These are phyloP conservation scores for Neodiprion pinetum DNA, from an alignment of 1,140 invertebrate genomes.

Conservation along the genomic window DNA sequence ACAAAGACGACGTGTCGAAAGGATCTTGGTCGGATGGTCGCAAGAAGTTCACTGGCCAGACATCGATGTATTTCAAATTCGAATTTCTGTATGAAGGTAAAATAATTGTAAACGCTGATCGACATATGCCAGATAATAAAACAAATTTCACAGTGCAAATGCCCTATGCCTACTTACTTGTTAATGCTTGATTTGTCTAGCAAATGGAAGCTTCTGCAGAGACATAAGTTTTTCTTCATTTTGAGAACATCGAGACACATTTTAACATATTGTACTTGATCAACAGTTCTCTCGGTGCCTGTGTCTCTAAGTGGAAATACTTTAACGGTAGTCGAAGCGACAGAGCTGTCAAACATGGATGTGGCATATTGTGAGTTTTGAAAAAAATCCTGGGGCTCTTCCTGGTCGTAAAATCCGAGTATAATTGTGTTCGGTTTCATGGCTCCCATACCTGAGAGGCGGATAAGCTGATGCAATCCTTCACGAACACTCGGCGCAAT, in stretches of 20 bases:
- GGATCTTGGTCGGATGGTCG: slow-evolving; percentile 77
- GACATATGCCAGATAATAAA: no score
- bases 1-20: slow-evolving; percentile 88
- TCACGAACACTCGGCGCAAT: slow-evolving; percentile 83
- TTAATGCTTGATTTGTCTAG: slow-evolving; percentile 78
- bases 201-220: slow-evolving; percentile 90
- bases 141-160: no score
- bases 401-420: slow-evolving; percentile 87
- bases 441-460: slow-evolving; percentile 93
- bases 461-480: slow-evolving; percentile 91
- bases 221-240: slow-evolving; percentile 93
- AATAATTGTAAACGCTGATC: not conserved
- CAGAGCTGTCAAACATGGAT: slow-evolving; percentile 49
- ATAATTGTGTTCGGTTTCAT: slow-evolving; percentile 99
- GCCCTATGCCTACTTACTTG: slow-evolving; percentile 61
- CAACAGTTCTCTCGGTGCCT: slow-evolving; percentile 45
- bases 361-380: slow-evolving; percentile 57
- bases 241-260: slow-evolving; percentile 87
- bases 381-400: slow-evolving; percentile 79
- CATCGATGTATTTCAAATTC: slow-evolving; percentile 86
- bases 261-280: slow-evolving; percentile 79
- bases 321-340: slow-evolving; percentile 40
- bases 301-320: slow-evolving; percentile 57
- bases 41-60: slow-evolving; percentile 95
- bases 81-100: slow-evolving; percentile 58